Percentiles rank a stretch among this genome's conserved stretches.
phyloP scores from a whole-genome alignment of 1,140 invertebrate species.

The Aphelinus certus region DNA sequence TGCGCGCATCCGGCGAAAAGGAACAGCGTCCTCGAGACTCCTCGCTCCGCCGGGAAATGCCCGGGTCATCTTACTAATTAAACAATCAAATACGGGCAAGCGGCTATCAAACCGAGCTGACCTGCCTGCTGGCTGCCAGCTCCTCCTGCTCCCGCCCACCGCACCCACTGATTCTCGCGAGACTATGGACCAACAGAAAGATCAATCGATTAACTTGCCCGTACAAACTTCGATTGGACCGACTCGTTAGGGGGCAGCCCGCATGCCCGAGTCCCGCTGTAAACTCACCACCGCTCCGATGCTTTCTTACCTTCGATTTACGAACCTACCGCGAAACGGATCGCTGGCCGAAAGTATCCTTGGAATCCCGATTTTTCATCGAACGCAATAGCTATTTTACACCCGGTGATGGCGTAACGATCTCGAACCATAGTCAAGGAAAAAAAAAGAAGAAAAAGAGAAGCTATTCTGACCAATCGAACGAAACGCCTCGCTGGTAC shows the following conservation, averaged over 20 bases:
- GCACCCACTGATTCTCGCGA: neutral
- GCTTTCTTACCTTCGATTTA: constrained; percentile 5
- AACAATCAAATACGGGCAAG: constrained; percentile 66
- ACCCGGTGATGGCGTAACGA: too few species aligned
- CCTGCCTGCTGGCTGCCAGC: neutral
- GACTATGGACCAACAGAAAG: neutral
- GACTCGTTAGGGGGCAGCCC: constrained; percentile 23
- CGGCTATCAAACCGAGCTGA: constrained; percentile 10
- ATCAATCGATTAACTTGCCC: constrained; percentile 53
- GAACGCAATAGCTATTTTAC: too few species aligned
- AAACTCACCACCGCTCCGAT: neutral
- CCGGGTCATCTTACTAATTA: constrained; percentile 67
- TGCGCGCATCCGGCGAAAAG: constrained; percentile 4
- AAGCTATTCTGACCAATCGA: too few species aligned
- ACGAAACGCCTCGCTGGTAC: too few species aligned
- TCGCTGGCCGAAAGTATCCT: neutral
- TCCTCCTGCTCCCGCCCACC: constrained; percentile 6
- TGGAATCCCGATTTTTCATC: too few species aligned
- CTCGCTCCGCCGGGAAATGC: constrained; percentile 52
- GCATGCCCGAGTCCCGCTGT: constrained; percentile 7
- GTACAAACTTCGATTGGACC: constrained; percentile 59
- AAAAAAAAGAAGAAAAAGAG: too few species aligned
- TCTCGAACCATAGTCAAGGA: too few species aligned
- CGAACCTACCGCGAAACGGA: neutral
- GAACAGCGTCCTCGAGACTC: constrained; percentile 46